Base-by-base conservation (phyloP, 2,797 vertebrate genomes). In the Gallinago nigripennis region DNA sequence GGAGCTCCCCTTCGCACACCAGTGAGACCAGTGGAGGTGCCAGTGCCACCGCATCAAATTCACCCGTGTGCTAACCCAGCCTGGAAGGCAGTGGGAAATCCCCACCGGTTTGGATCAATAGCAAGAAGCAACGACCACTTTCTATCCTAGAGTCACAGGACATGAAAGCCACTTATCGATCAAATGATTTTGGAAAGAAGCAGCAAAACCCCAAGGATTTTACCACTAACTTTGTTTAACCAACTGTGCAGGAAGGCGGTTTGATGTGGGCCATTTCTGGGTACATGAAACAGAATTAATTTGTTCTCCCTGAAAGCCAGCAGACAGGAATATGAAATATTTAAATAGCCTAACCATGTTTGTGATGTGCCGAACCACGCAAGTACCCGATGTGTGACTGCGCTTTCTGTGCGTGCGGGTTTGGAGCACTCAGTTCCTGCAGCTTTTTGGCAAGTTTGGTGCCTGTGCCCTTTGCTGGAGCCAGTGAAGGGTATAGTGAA, bases 241-340 rank as follows among this genome's bases (percentile, higher is more conserved):
- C 77, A 61, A 27, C 37, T 41, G 77, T 43, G 73, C 80, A 17
- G 85, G 92, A 43, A 51, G 90, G 73, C 21, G 6, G 90, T 76
- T 95, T 72, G 95, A 86, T 61, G 82, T 91, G 93, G 88, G 94
- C 85, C 89, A 60, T 75, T 88, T 65, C 85, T 90, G 93, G 91
- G 73, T 75, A 88, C 80, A 90, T 90, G 88, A 94, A 96, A 90
- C 69, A 60, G 95, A 95, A 95, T 88, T 81, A 88, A 94, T 94
- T 91, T 91, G 82, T 72, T 90, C 63, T 92, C 66, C 88, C 80
- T 94, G 82, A 71, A 69, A 94, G 72, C 82, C 92, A 90, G 92
- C 77, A 94, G 86, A 45, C 65, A 81, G 91, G 73, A 71, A 88
- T 83, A 95, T 82, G 73, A 93, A 95, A 93, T 88, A 95, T 94